Base-by-base conservation (phyloP, 2,888 invertebrate species). In the Trissolcus brochymenae region DNA sequence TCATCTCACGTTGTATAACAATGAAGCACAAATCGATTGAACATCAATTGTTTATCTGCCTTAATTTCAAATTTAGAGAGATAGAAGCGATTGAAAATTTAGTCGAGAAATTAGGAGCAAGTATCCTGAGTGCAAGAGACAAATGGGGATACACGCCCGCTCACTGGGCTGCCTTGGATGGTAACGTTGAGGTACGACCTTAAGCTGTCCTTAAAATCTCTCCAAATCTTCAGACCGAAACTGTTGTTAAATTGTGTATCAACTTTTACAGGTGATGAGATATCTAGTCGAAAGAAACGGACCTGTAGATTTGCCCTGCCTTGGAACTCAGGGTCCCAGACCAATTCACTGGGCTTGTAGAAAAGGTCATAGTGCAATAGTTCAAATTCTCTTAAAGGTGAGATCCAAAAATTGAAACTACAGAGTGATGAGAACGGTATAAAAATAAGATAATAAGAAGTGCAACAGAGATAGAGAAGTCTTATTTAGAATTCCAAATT, bases 311-410 rank as follows among this genome's bases (percentile, higher is more conserved):
- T 91, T 96, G 49, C 94, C 96, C 0, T 96, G 96, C 83, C 90
- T 96, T 57, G 96, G 96, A 56, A 96, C 95, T 1, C 95, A 96
- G 90, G 97, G 96, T 0, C 96, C 96, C 0, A 92, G 95, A 25
- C 97, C 97, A 0, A 96, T 97, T 79, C 97, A 98, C 87, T 97
- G 97, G 97, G 97, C 97, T 0, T 96, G 96, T 85, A 92, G 97
- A 46, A 96, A 97, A 88, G 97, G 97, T 0, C 96, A 97, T 86
- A 94, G 96, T 0, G 95, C 95, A 0, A 94, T 97, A 16, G 96
- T 96, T 4, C 97, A 97, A 90, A 87, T 92, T 61, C 85, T 92
- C 55, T 86, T 92, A 6, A 90, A 91, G 87, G 91, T 92, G 82
- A 76, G 49, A 68, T 55, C 16, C 14, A 55, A 55, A 35, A 35